Evolutionary conservation across 2,113 vertebrate genomes (phyloP).

Genomic region (Grantiella picta): DNA sequence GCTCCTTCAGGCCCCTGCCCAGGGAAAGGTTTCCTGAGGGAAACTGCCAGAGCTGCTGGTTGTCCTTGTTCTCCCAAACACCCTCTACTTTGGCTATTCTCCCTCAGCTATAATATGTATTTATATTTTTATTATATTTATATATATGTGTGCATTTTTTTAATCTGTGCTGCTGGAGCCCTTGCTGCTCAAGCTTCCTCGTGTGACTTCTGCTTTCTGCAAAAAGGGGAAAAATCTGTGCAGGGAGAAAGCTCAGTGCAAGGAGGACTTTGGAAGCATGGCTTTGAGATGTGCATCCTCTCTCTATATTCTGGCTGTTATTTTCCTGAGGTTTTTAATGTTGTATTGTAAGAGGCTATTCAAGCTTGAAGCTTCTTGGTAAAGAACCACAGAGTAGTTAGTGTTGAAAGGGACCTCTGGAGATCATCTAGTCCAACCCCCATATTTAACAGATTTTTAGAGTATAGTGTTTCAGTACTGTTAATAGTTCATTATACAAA

Average conservation of each 20-base stretch:
- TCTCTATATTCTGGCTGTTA: rapidly evolving
- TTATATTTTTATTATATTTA: neutral
- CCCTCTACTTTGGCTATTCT: neutral
- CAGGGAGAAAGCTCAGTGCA: neutral
- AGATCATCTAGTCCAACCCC: neutral
- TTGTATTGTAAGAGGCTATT: rapidly evolving
- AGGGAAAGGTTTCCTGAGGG: neutral
- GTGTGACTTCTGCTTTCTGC: neutral
- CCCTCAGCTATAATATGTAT: rapidly evolving
- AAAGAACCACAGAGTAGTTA: neutral
- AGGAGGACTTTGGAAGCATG: rapidly evolving
- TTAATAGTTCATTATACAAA: neutral
- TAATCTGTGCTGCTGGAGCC: neutral
- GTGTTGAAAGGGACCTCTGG: neutral
- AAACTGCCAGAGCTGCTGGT: neutral
- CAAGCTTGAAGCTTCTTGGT: rapidly evolving
- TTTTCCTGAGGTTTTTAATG: neutral
- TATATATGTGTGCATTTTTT: neutral
- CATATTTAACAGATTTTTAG: neutral
- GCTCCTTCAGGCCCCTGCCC: neutral
- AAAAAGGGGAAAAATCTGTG: neutral
- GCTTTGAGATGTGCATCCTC: neutral
- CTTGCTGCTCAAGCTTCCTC: neutral
- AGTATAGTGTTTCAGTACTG: neutral
- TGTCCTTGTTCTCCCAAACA: neutral